Evolutionary conservation across 2,113 vertebrate genomes (phyloP).

Genomic region (Ciconia stormi): DNA sequence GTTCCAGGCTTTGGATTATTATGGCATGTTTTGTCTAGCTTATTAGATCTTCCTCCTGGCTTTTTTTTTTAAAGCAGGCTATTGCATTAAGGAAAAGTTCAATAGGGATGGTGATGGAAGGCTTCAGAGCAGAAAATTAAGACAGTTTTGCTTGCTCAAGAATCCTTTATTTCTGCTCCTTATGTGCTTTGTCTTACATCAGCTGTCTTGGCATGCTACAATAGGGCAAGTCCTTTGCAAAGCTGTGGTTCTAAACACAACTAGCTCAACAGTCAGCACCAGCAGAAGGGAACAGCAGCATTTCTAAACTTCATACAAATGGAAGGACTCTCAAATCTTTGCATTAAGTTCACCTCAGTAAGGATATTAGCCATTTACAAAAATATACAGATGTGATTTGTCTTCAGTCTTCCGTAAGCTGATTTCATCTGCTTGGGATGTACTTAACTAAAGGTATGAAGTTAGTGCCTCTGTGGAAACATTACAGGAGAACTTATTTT

Average conservation of each 20-base stretch:
- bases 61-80: not conserved
- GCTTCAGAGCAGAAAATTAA: not conserved
- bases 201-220: not conserved
- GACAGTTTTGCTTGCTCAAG: not conserved
- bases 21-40: not conserved
- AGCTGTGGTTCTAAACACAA: not conserved
- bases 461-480: not conserved
- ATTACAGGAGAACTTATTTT: not conserved
- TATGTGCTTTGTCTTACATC: not conserved
- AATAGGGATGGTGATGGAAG: not conserved
- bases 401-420: not conserved
- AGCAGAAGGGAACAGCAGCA: not conserved
- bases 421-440: not conserved
- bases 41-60: not conserved
- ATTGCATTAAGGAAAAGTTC: not conserved
- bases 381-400: not conserved
- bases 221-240: not conserved
- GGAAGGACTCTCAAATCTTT: not conserved
- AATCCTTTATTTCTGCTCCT: slow-evolving; percentile 33
- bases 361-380: not conserved
- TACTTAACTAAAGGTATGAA: not conserved
- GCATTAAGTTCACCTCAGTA: not conserved
- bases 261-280: not conserved
- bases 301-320: not conserved
- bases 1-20: not conserved